These are phyloP conservation scores for Linepithema humile DNA, from an alignment of 1,140 invertebrate species.

Conservation along the genomic window DNA sequence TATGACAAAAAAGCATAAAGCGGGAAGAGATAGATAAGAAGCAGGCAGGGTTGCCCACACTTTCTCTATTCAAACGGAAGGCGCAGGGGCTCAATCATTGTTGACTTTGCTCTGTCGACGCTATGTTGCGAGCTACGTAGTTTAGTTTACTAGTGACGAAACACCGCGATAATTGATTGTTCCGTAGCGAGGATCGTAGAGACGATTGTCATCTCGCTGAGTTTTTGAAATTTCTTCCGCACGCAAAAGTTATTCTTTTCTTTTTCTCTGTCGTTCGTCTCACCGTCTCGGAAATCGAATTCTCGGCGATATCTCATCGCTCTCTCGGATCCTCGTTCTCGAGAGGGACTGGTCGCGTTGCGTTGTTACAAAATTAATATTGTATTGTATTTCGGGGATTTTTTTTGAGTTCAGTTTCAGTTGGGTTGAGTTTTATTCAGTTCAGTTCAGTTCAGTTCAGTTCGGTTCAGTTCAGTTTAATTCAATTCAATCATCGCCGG, in stretches of 20 bases:
- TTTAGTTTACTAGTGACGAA: slow-evolving; percentile 62
- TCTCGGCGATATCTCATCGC: background rate
- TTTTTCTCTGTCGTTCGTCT: background rate
- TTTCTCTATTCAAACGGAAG: slow-evolving; percentile 70
- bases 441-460: slow-evolving; percentile 74
- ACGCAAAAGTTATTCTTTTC: background rate
- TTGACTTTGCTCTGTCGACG: slow-evolving; percentile 72
- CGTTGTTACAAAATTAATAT: slow-evolving; percentile 29
- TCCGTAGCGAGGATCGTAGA: slow-evolving; percentile 21
- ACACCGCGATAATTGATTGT: slow-evolving; percentile 54
- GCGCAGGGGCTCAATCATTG: slow-evolving; percentile 78
- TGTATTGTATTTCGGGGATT: slow-evolving; percentile 59
- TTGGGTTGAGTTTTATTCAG: too few relatives aligned
- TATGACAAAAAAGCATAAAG: slow-evolving; percentile 57
- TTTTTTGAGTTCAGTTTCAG: too few relatives aligned
- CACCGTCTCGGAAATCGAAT: background rate
- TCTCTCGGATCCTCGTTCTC: background rate
- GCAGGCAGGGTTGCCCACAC: slow-evolving; percentile 64
- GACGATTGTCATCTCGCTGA: background rate
- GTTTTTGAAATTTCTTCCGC: background rate
- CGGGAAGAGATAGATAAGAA: slow-evolving; percentile 42
- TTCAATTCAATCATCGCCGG: slow-evolving; percentile 76
- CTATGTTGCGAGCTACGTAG: slow-evolving; percentile 63
- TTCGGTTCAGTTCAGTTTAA: too few relatives aligned
- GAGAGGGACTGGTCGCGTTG: background rate